Base-by-base conservation (phyloP, 2,113 vertebrate species). In the Plotosus lineatus region DNA sequence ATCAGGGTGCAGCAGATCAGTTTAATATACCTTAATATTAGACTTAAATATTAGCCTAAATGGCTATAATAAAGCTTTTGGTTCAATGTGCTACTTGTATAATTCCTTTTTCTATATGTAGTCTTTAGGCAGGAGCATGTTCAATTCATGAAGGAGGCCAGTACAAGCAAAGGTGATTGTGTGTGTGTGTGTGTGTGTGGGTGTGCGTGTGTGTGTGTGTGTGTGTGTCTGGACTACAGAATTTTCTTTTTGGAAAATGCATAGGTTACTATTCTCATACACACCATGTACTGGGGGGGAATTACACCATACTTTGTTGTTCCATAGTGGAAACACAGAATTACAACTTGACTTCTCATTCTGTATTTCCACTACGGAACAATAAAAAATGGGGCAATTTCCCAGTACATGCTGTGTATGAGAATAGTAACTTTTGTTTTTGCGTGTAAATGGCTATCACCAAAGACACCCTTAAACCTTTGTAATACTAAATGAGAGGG, bases 91-190 rank as follows among this genome's bases (percentile, higher is more conserved):
- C 73, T 80, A 44, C 28, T 8, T 51, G n/a, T 65, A 82, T 87
- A 78, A 88, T 79, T 19, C 33, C 36, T 19, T 50, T 44, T 40
- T 26, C 61, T 80, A 51, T 61, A 63, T 76, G 56, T 85, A 61
- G 40, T 60, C 66, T 78, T 68, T 85, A 88, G 84, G 83, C 86
- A 75, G 72, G 75, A 44, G 69, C 86, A 87, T 77, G 78, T 86
- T 87, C 78, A 42, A 50, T 77, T 87, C 82, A 77, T 51, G 81
- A 76, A 31, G 65, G 71, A 81, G 51, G 72, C 80, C 60, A n/a
- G 36, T 42, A 28, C 46, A 75, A 72, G 72, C n/a, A 78, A n/a
- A n/a, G n/a, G n/a, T n/a, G n/a, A n/a, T n/a, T n/a, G n/a, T n/a
- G n/a, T n/a, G 66, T 79, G 65, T 80, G 78, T 65, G 31, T 65